phyloP scores from a whole-genome alignment of 2,113 vertebrate genomes.

The Nerophis lumbriciformis region DNA sequence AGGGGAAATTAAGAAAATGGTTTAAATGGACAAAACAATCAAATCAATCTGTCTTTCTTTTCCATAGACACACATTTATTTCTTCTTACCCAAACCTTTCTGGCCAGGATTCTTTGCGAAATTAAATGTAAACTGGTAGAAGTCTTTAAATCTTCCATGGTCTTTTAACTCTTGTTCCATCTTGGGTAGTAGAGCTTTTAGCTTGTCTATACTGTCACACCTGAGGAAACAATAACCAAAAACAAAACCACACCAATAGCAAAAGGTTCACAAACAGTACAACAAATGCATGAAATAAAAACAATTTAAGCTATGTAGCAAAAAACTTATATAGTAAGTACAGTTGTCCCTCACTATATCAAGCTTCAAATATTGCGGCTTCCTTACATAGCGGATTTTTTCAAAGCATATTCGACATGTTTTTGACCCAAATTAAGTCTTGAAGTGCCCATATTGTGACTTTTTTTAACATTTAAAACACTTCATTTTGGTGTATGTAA shows the following conservation, averaged over 20 bases:
- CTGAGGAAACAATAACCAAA: constrained; percentile 58
- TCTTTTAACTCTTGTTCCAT: constrained; percentile 91
- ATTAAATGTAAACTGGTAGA: constrained; percentile 96
- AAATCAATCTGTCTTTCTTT: background rate
- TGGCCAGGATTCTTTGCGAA: constrained; percentile 94
- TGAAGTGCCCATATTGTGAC: no score
- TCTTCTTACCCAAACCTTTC: constrained; percentile 90
- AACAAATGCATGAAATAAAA: no score
- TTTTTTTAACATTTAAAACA: no score
- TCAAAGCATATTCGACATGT: no score
- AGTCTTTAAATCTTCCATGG: constrained; percentile 86
- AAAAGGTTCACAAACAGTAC: background rate
- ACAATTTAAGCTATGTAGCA: no score
- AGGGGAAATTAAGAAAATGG: background rate
- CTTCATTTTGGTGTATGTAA: no score
- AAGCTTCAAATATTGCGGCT: no score
- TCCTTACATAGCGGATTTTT: no score
- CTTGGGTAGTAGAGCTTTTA: constrained; percentile 84
- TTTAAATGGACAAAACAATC: background rate
- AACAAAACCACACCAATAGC: background rate
- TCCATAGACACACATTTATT: background rate
- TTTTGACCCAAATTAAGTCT: no score
- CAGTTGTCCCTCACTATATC: no score
- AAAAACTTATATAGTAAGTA: no score
- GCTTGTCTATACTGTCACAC: constrained; percentile 86